Percentiles rank a stretch among this genome's conserved stretches.
phyloP scores from a whole-genome alignment of 2,797 vertebrate genomes.

The Gallirallus australis region DNA sequence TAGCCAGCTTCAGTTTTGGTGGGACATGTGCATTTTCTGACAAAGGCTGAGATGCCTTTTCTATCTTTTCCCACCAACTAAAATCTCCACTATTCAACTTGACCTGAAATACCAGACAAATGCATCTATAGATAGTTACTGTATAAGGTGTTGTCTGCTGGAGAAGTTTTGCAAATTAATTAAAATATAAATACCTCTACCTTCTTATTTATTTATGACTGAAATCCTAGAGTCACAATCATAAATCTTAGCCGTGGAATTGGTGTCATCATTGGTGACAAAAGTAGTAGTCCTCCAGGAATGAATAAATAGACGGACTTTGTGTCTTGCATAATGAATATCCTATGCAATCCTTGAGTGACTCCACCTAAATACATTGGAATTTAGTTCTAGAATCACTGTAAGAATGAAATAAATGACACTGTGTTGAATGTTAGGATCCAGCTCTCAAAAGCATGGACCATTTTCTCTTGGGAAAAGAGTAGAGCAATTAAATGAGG shows the following conservation, averaged over 20 bases:
- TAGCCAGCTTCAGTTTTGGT: neutral
- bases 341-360: neutral
- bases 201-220: neutral
- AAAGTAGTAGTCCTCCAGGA: neutral
- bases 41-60: neutral
- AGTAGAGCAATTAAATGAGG: neutral
- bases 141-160: neutral
- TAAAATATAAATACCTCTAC: neutral
- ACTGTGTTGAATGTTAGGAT: neutral
- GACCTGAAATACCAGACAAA: neutral
- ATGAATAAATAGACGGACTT: neutral
- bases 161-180: neutral
- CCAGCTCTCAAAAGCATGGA: neutral
- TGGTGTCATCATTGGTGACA: neutral
- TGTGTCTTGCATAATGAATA: neutral
- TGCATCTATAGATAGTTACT: neutral
- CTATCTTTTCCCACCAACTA: neutral
- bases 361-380: neutral
- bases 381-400: neutral
- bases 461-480: neutral
- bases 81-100: neutral
- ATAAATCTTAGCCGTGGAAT: neutral
- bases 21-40: neutral
- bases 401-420: neutral
- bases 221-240: neutral